Conservation (phyloP, 2,113 vertebrate genomes). For the Thamnophis sirtalis region DNA sequence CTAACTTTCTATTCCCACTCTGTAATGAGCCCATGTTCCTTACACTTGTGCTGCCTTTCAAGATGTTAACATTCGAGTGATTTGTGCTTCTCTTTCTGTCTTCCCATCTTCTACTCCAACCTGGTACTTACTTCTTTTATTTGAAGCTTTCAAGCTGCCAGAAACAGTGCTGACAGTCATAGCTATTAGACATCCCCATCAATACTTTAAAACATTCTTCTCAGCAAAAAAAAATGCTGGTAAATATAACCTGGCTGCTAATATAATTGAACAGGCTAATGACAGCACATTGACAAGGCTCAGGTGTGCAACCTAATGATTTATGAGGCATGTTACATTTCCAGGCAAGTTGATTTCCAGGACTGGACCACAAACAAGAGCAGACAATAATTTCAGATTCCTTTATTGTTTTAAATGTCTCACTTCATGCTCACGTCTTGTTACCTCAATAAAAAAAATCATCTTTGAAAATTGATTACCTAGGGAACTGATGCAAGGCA, state of each 20-base stretch:
- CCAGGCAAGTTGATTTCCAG: conserved; percentile 56
- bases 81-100: background rate
- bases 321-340: conserved; percentile 54
- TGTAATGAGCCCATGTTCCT: conserved; percentile 34
- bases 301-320: conserved; percentile 60
- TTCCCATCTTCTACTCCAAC: background rate
- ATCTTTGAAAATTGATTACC: conserved; percentile 27
- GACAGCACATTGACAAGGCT: conserved; percentile 51
- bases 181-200: conserved; percentile 37
- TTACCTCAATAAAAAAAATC: background rate
- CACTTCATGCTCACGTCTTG: background rate
- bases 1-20: background rate
- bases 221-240: conserved; percentile 29
- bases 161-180: conserved; percentile 6
- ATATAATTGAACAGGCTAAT: conserved; percentile 55
- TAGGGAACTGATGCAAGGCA: conserved; percentile 10
- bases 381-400: background rate
- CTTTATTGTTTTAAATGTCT: background rate
- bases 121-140: background rate
- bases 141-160: conserved; percentile 35
- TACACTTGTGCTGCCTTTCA: conserved; percentile 7
- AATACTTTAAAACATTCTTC: conserved; percentile 51
- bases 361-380: conserved; percentile 33
- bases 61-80: background rate
- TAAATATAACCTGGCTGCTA: conserved; percentile 55